Base-by-base conservation (phyloP, 2,888 invertebrate species). In the Epistrophella euchroma region DNA sequence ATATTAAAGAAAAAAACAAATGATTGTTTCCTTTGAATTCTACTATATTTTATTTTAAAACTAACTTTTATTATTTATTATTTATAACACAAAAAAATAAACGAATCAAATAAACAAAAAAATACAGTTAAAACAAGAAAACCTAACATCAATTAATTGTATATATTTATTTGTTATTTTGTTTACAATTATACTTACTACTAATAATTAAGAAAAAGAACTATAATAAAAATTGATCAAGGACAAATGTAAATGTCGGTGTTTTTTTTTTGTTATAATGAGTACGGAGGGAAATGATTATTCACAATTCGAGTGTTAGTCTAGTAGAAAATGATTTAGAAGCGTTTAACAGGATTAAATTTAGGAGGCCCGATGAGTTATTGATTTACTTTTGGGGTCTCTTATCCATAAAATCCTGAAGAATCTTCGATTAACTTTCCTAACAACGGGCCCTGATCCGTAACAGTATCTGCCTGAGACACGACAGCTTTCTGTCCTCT, bases 121-220 rank as follows among this genome's bases (percentile, higher is more conserved):
- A 19, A 55, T 17, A 50, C 32, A 50, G 60, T 43, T 56, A 66
- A 82, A 75, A 60, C 25, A 52, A 40, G 58, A 66, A 66, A 43
- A 71, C 56, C 28, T 50, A 71, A 56, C 56, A 73, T 73, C 47
- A 72, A 43, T 66, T 82, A 72, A 43, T 66, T 82, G 71, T 82
- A 72, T 72, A 82, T 82, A 76, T 72, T 66, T 66, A 71, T 82
- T 72, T 81, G 81, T 81, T 82, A 76, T 76, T 82, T 71, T 76
- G 64, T 76, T 82, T 66, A 58, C 76, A 52, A 58, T 71, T 66
- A 76, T 56, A 66, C 55, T 76, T 75, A 73, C 73, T 74, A 60
- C 45, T 81, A 81, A 81, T 37, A 28, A 62, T 75, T 52, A 52
- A 81, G 75, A 40, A 75, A 75, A 71, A 74, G 17, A 72, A 72